These are phyloP conservation scores for Melitaea cinxia DNA, from an alignment of 1,140 invertebrate species.

Conservation along the genomic window DNA sequence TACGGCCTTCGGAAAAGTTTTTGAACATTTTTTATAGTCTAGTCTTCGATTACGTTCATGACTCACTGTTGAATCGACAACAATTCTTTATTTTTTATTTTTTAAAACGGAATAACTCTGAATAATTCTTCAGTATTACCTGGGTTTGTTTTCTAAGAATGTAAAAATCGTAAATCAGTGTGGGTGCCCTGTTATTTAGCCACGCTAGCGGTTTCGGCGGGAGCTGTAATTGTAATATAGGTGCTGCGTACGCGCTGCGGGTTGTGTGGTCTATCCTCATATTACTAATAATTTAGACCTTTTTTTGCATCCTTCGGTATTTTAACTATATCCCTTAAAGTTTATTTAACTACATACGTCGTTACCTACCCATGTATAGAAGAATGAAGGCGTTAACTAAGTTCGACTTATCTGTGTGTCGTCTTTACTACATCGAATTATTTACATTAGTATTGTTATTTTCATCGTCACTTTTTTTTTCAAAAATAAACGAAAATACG, in stretches of 20 bases:
- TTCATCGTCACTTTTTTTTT: too few species aligned
- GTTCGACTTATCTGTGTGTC: too few species aligned
- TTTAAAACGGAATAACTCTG: background rate
- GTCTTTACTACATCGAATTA: too few species aligned
- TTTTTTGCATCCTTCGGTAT: background rate
- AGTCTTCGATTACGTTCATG: slow-evolving; percentile 41
- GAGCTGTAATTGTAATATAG: slow-evolving; percentile 53
- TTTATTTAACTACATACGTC: background rate
- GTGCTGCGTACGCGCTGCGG: slow-evolving; percentile 49
- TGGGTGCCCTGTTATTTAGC: slow-evolving; percentile 69
- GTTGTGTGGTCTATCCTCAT: slow-evolving; percentile 41
- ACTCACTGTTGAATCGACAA: background rate
- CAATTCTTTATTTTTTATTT: background rate
- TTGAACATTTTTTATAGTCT: slow-evolving; percentile 73
- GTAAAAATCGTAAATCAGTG: slow-evolving; percentile 60
- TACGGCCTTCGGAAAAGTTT: slow-evolving; percentile 69
- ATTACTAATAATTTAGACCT: slow-evolving; percentile 28
- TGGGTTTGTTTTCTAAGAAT: slow-evolving; percentile 55
- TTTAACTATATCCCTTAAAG: background rate
- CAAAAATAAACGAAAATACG: too few species aligned
- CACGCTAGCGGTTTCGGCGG: slow-evolving; percentile 52
- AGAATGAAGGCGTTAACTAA: too few species aligned
- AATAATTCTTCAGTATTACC: slow-evolving; percentile 45
- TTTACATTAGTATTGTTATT: too few species aligned
- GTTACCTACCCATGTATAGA: too few species aligned